Conservation (phyloP, 2,888 invertebrate species). For the Adelphocoris suturalis region DNA sequence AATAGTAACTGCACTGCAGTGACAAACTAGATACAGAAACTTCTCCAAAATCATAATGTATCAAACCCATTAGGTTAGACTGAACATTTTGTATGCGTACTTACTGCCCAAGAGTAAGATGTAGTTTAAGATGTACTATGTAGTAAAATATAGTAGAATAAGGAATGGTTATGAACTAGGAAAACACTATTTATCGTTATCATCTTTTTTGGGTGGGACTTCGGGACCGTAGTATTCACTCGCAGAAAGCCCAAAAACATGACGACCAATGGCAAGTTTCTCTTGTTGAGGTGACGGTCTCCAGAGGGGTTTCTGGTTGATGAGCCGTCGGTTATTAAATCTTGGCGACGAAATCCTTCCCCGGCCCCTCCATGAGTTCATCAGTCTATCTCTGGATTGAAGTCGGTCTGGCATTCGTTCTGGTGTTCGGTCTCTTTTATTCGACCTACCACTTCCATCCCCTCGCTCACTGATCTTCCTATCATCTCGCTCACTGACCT, state of each 20-base stretch:
- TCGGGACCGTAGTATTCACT: constrained; percentile 45
- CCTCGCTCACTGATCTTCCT: neutral
- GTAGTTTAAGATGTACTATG: too few species aligned
- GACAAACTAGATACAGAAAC: too few species aligned
- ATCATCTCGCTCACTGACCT: neutral
- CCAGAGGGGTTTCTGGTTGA: neutral
- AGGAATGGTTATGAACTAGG: neutral
- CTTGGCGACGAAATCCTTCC: neutral
- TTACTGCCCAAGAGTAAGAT: too few species aligned
- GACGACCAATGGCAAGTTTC: neutral
- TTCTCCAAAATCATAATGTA: too few species aligned
- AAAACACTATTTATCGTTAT: neutral
- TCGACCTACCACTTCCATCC: too few species aligned
- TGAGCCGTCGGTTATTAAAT: neutral
- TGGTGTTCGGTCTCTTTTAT: too few species aligned
- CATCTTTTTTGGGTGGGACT: constrained; percentile 62
- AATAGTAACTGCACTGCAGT: too few species aligned
- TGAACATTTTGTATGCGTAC: too few species aligned
- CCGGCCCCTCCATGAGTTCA: neutral
- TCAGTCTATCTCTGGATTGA: neutral
- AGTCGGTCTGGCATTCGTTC: neutral
- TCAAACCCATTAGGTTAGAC: too few species aligned
- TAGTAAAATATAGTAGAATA: too few species aligned
- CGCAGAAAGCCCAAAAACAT: neutral
- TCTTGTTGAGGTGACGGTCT: neutral